These are phyloP conservation scores for Cheilosia impressa DNA, from an alignment of 2,888 invertebrate genomes.

Conservation along the genomic window DNA sequence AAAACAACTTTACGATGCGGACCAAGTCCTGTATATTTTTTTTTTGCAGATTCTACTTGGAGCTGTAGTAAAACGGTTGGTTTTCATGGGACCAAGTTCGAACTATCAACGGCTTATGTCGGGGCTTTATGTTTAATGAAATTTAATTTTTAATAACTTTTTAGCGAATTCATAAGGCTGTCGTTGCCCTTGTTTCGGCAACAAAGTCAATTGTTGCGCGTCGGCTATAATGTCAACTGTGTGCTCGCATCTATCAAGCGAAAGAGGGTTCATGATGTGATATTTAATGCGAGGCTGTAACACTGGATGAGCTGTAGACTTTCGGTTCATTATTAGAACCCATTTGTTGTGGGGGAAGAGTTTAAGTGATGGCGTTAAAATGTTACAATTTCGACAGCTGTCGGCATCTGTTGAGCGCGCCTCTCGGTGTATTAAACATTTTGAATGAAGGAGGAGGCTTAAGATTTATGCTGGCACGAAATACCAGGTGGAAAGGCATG, in stretches of 20 bases:
- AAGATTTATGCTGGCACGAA: conserved; percentile 37
- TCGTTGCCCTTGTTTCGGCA: not conserved
- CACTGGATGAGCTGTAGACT: conserved; percentile 32
- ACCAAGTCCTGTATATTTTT: conserved; percentile 37
- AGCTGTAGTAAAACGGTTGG: conserved; percentile 40
- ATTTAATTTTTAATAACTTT: conserved; percentile 75
- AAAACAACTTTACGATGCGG: conserved; percentile 70
- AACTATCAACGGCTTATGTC: conserved; percentile 63
- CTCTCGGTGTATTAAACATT: not conserved
- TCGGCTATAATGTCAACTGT: not conserved
- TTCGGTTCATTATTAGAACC: conserved; percentile 24
- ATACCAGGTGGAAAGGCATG: conserved; percentile 21
- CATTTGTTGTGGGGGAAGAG: not conserved
- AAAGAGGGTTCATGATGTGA: not conserved
- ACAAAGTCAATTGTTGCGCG: conserved; percentile 57
- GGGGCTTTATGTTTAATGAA: conserved; percentile 70
- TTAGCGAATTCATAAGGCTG: conserved; percentile 36
- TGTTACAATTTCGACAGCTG: conserved; percentile 26
- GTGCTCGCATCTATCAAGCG: not conserved
- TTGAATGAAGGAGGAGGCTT: conserved; percentile 1
- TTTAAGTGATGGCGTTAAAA: conserved; percentile 1
- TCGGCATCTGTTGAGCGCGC: conserved; percentile 36
- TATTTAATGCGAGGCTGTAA: conserved; percentile 27
- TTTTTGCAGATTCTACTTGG: not conserved
- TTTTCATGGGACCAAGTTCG: conserved; percentile 50